phyloP scores from a whole-genome alignment of 2,797 vertebrate species.

The Dryobates pubescens region DNA sequence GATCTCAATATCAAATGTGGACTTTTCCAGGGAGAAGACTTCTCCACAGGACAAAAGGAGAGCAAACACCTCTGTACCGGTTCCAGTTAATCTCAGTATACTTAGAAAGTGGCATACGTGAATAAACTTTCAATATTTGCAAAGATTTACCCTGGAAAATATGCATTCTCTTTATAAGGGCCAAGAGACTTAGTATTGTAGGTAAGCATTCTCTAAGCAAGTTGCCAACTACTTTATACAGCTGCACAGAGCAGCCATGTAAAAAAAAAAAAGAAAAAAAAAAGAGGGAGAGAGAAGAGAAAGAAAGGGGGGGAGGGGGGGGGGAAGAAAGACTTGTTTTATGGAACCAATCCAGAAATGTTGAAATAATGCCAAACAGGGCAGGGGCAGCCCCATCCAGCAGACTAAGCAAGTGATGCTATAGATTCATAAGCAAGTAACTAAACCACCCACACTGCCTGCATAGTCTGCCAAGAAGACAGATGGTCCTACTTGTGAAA shows the following conservation, averaged over 20 bases:
- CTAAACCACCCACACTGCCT: slow-evolving; percentile 57
- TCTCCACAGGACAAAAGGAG: not conserved
- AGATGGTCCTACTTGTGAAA: slow-evolving; percentile 73
- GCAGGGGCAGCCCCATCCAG: slow-evolving; percentile 39
- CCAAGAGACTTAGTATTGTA: not conserved
- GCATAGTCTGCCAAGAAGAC: slow-evolving; percentile 59
- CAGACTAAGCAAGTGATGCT: slow-evolving; percentile 42
- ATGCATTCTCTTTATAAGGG: not conserved
- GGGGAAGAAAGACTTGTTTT: not conserved
- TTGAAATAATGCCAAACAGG: slow-evolving; percentile 41
- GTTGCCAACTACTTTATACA: slow-evolving; percentile 4
- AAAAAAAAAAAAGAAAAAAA: not conserved
- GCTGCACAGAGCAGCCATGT: not conserved
- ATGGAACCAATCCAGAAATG: slow-evolving; percentile 1
- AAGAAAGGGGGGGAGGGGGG: not conserved
- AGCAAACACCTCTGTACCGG: not conserved
- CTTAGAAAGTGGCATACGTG: not conserved
- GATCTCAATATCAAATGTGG: not conserved
- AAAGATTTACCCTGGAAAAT: not conserved
- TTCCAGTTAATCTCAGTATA: not conserved
- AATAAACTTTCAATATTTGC: slow-evolving; percentile 17
- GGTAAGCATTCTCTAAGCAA: slow-evolving; percentile 18
- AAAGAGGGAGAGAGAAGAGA: not conserved
- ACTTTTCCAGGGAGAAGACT: not conserved
- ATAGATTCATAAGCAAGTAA: slow-evolving; percentile 40